Evolutionary conservation across 2,888 invertebrate species (phyloP).

Genomic region (Apotomis turbidana): DNA sequence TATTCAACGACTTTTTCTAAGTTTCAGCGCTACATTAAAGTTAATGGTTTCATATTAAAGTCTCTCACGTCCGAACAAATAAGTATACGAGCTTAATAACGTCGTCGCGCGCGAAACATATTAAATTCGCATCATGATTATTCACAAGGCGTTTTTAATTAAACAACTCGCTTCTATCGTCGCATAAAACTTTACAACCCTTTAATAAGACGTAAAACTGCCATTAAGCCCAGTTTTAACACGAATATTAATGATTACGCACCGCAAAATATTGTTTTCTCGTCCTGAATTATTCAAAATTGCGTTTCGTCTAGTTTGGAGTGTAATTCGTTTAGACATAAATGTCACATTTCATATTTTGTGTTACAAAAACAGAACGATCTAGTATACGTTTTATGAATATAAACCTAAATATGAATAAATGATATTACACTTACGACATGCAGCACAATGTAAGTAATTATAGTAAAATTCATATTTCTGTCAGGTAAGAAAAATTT

Average conservation of each 20-base stretch:
- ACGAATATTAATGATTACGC: conserved; percentile 77
- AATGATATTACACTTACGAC: background rate
- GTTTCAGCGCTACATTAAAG: conserved; percentile 38
- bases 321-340: conserved; percentile 3
- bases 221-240: conserved; percentile 71
- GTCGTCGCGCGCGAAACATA: conserved; percentile 56
- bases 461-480: background rate
- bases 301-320: conserved; percentile 13
- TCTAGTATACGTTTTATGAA: background rate
- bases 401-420: background rate
- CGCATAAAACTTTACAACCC: conserved; percentile 82
- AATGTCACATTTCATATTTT: background rate
- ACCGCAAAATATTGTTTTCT: conserved; percentile 63
- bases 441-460: background rate
- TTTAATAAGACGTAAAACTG: conserved; percentile 81
- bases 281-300: conserved; percentile 32
- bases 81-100: conserved; percentile 51
- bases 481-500: background rate
- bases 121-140: conserved; percentile 73
- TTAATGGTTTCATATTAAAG: conserved; percentile 44
- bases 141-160: conserved; percentile 82
- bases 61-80: conserved; percentile 44
- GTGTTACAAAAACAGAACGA: background rate
- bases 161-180: conserved; percentile 68
- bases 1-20: conserved; percentile 6